These are phyloP conservation scores for Mustela nigripes DNA, from an alignment of 2,113 vertebrate species.

Conservation along the genomic window DNA sequence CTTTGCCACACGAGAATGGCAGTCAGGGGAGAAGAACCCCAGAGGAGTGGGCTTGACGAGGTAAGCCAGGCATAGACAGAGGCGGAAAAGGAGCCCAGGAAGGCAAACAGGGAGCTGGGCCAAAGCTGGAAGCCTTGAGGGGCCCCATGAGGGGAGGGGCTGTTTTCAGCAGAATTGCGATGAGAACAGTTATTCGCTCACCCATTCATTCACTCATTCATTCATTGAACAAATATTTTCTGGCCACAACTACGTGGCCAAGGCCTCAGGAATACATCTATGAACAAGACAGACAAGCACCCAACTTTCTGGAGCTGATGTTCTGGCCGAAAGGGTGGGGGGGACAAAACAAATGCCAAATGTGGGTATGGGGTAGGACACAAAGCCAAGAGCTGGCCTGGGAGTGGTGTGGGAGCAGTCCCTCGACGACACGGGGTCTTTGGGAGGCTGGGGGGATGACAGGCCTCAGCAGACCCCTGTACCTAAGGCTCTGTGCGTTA, in stretches of 20 bases:
- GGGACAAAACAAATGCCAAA: neutral
- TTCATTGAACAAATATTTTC: neutral
- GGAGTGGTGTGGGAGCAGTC: rapidly evolving
- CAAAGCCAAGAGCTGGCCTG: neutral
- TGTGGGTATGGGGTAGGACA: neutral
- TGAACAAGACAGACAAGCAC: neutral
- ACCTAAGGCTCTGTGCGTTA: neutral
- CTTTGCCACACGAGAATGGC: neutral
- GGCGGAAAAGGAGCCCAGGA: neutral
- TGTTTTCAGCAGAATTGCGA: neutral
- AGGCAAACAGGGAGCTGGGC: rapidly evolving
- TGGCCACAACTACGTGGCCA: neutral
- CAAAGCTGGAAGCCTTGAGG: neutral
- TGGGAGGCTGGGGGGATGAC: neutral
- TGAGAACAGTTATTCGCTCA: neutral
- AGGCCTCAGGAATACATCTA: neutral
- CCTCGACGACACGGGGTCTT: neutral
- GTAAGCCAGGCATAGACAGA: neutral
- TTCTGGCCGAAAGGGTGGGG: neutral
- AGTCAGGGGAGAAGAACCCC: neutral
- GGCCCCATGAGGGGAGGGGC: neutral
- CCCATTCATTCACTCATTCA: neutral
- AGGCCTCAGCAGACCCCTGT: neutral
- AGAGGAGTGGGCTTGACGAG: neutral
- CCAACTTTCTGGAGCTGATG: neutral